These are phyloP conservation scores for Lasioglossum leucozonium DNA, from an alignment of 2,888 invertebrate species.

Conservation along the genomic window DNA sequence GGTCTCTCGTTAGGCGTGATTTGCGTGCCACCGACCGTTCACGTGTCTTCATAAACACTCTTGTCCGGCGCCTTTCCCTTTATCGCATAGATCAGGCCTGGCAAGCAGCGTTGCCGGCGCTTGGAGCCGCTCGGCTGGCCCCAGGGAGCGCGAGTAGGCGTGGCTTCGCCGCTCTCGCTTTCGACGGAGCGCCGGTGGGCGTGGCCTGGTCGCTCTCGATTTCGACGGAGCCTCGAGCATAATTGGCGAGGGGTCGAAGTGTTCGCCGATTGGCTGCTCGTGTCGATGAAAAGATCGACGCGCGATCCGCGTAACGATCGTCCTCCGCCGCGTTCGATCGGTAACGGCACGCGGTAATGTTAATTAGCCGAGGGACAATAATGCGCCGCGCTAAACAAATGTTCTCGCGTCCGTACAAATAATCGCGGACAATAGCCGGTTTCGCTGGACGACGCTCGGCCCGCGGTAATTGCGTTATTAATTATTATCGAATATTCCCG, in stretches of 20 bases:
- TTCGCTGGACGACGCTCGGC: neutral
- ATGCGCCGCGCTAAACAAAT: conserved; percentile 12
- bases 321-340: neutral
- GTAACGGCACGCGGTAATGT: neutral
- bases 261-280: neutral
- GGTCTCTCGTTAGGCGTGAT: conserved; percentile 30
- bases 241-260: neutral
- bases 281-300: neutral
- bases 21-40: conserved; percentile 13
- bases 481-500: conserved; percentile 23
- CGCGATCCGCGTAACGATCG: neutral
- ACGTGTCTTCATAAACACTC: neutral
- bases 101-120: conserved; percentile 53
- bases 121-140: neutral
- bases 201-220: neutral
- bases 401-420: conserved; percentile 21
- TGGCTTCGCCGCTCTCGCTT: neutral
- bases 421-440: conserved; percentile 2
- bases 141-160: neutral
- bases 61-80: neutral
- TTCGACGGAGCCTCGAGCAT: neutral
- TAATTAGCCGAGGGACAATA: conserved; percentile 4
- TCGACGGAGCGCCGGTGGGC: neutral
- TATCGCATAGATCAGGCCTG: neutral
- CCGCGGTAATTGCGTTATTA: conserved; percentile 20